A percentile compares a stretch with the other conserved stretches of the same genome.
Conservation (phyloP, 2,113 vertebrate species). For the human region DNA sequence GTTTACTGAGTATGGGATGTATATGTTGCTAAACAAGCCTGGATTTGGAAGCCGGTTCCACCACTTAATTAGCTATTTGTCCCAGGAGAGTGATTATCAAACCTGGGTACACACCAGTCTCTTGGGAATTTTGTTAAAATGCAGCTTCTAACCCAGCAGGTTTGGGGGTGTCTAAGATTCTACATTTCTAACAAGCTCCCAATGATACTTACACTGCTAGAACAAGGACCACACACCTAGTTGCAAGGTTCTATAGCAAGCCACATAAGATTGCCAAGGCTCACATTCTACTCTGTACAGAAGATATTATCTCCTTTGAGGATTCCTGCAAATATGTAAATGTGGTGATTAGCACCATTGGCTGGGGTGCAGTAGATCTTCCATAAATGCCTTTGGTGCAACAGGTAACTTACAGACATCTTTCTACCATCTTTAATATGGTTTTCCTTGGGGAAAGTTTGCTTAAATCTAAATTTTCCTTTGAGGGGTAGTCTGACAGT, state of each 20-base stretch:
- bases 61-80: not conserved
- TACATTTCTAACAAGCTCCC: not conserved
- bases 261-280: not conserved
- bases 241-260: not conserved
- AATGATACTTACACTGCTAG: not conserved
- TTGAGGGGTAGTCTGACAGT: not conserved
- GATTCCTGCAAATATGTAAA: not conserved
- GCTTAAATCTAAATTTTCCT: not conserved
- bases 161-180: not conserved
- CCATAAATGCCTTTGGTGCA: not conserved
- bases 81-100: not conserved
- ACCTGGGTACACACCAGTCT: not conserved
- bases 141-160: not conserved
- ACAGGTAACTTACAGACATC: not conserved
- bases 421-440: not conserved
- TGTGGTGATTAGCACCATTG: not conserved
- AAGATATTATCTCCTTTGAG: not conserved
- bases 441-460: not conserved
- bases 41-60: not conserved
- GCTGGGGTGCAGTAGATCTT: not conserved
- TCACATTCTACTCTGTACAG: not conserved
- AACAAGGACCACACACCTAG: not conserved
- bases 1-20: not conserved
- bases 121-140: not conserved
- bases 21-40: not conserved